These are phyloP conservation scores for Lampris megalopsis DNA, from an alignment of 2,113 vertebrate genomes.

Conservation along the genomic window DNA sequence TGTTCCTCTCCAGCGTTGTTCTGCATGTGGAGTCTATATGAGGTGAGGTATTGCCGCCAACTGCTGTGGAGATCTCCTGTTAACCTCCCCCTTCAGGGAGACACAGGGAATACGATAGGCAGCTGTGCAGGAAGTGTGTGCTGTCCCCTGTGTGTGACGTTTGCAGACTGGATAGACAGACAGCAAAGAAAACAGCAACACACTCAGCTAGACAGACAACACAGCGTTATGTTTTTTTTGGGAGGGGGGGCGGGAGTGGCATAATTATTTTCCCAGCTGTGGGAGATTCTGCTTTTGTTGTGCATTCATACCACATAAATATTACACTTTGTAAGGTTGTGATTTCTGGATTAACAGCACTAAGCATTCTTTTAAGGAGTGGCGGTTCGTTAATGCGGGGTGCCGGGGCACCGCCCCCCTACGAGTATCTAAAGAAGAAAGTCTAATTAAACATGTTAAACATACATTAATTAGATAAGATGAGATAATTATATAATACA, in stretches of 20 bases:
- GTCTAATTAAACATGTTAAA: too few species aligned
- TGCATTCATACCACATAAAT: not conserved
- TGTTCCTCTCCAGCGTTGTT: not conserved
- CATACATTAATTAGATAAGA: too few species aligned
- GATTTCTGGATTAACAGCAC: not conserved
- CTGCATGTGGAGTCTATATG: slow-evolving; percentile 9
- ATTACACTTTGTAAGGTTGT: not conserved
- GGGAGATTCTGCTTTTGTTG: not conserved
- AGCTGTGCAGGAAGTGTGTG: slow-evolving; percentile 17
- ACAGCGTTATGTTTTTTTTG: not conserved
- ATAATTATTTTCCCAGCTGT: slow-evolving; percentile 11
- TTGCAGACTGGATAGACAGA: too few species aligned
- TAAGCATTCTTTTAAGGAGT: not conserved
- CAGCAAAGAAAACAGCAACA: too few species aligned
- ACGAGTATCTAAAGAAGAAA: too few species aligned
- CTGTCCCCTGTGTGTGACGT: too few species aligned
- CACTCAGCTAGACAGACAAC: slow-evolving; percentile 4
- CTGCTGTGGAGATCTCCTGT: not conserved
- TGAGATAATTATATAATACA: too few species aligned
- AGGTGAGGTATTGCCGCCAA: not conserved
- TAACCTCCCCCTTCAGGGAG: slow-evolving; percentile 8
- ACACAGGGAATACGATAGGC: slow-evolving; percentile 24
- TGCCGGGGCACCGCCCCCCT: too few species aligned
- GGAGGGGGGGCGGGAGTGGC: slow-evolving; percentile 4
- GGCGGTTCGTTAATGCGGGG: too few species aligned